Evolutionary conservation across 2,797 vertebrate genomes (phyloP).

Genomic region (Tangara arthus): DNA sequence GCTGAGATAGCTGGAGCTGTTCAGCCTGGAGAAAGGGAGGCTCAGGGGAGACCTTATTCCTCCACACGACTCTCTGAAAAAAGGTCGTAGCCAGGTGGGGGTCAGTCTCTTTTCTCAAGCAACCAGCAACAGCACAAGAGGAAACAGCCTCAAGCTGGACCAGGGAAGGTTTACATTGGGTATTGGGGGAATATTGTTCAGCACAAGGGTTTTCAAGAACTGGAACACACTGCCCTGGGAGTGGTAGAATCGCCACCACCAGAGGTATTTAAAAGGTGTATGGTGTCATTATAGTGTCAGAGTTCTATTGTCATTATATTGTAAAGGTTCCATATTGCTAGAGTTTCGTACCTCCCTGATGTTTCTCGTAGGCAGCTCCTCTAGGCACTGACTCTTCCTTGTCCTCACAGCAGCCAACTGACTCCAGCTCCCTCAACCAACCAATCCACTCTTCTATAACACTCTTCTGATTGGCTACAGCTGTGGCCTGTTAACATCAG

Average conservation of each 20-base stretch:
- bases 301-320: no score
- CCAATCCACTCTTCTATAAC: no score
- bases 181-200: not conserved
- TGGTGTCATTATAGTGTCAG: no score
- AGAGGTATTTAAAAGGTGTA: not conserved
- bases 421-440: no score
- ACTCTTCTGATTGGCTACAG: no score
- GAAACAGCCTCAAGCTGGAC: not conserved
- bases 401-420: fast-evolving
- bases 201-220: not conserved
- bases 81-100: not conserved
- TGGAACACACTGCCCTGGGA: not conserved
- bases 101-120: not conserved
- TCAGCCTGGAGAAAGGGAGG: not conserved
- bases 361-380: no score
- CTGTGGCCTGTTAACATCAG: no score
- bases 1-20: not conserved
- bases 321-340: no score
- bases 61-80: no score
- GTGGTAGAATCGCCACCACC: not conserved
- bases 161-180: not conserved
- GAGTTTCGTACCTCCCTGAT: no score
- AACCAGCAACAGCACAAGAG: not conserved
- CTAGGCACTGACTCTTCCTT: no score
- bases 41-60: not conserved